Evolutionary conservation across 2,797 vertebrate species (phyloP).

Genomic region (Melanotaenia trifasciata): DNA sequence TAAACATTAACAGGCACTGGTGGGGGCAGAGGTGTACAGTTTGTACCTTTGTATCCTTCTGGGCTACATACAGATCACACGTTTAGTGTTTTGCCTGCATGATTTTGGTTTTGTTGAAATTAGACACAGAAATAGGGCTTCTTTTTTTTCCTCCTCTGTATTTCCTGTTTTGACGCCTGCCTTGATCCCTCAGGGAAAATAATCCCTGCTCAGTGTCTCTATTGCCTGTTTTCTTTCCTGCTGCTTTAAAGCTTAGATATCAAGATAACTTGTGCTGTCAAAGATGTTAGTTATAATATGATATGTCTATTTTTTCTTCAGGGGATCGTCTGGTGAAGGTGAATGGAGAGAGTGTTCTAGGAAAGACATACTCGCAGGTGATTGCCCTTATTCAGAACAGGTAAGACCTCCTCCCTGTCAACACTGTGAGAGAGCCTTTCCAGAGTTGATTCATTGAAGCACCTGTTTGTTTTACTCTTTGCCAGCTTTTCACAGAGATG

Average conservation of each 20-base stretch:
- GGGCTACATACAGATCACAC: not conserved
- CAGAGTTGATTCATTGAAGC: slow-evolving; percentile 11
- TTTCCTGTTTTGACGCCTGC: slow-evolving; percentile 2
- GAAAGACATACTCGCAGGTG: slow-evolving; percentile 98
- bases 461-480: slow-evolving; percentile 21
- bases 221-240: not conserved
- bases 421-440: not conserved
- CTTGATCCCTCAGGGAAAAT: not conserved
- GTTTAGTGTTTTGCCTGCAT: slow-evolving; percentile 24
- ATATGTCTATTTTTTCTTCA: slow-evolving; percentile 61
- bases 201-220: slow-evolving; percentile 4
- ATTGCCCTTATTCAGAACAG: slow-evolving; percentile 98
- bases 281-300: not conserved
- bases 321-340: slow-evolving; percentile 97
- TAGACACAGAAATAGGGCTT: slow-evolving; percentile 5
- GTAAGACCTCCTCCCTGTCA: slow-evolving; percentile 73
- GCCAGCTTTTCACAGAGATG: not conserved
- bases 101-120: slow-evolving; percentile 27
- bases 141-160: not conserved
- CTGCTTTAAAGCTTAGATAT: not conserved
- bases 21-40: not conserved
- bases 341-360: slow-evolving; percentile 94
- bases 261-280: not conserved
- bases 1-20: not conserved
- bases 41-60: not conserved